Conservation (phyloP, 2,113 vertebrate genomes). For the Scalopus aquaticus region DNA sequence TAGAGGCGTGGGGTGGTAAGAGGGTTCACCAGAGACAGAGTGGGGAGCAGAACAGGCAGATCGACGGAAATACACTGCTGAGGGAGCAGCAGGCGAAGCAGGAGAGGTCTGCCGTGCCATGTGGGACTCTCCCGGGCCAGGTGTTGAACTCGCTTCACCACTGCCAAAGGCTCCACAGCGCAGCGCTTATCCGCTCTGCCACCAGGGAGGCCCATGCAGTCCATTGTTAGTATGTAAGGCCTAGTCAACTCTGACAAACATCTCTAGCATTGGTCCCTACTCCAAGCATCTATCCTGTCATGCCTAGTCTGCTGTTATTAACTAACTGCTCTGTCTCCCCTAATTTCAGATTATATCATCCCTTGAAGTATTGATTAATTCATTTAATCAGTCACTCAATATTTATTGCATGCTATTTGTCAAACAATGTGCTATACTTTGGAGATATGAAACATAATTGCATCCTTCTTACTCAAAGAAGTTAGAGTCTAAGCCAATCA, state of each 20-base stretch:
- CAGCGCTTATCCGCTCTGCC: no score
- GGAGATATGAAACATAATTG: background rate
- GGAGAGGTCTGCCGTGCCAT: no score
- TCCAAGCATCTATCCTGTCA: background rate
- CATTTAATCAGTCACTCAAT: background rate
- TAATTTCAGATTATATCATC: background rate
- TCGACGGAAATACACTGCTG: no score
- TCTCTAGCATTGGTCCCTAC: background rate
- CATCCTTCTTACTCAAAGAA: background rate
- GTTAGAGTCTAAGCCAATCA: background rate
- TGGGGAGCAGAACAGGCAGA: no score
- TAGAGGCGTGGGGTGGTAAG: no score
- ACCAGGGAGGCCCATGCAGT: background rate
- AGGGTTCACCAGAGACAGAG: no score
- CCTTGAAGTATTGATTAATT: background rate
- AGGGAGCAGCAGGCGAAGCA: no score
- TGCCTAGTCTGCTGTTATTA: background rate
- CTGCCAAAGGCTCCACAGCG: no score
- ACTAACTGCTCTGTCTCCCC: background rate
- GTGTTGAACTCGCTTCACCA: no score
- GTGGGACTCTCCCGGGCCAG: no score
- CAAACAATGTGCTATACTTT: background rate
- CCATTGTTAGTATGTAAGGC: background rate
- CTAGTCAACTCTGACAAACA: background rate
- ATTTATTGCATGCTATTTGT: background rate